phyloP scores from a whole-genome alignment of 2,113 vertebrate species.

The Melanerpes formicivorus region DNA sequence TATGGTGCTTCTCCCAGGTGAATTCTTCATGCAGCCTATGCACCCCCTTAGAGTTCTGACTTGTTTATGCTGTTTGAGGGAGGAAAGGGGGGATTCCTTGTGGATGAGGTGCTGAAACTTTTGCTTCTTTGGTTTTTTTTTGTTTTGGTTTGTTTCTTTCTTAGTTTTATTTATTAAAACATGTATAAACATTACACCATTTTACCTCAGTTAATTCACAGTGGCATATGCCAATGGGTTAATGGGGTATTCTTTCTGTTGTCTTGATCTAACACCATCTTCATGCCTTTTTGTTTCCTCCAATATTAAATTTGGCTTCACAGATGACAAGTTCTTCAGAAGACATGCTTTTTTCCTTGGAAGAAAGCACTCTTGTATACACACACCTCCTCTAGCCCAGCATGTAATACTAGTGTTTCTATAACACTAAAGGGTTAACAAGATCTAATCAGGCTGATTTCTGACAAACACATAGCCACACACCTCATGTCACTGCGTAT shows the following conservation, averaged over 20 bases:
- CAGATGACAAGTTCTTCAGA: not conserved
- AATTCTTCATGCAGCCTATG: not conserved
- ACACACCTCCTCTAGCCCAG: fast-evolving
- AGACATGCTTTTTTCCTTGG: not conserved
- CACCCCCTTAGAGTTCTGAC: not conserved
- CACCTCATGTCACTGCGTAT: not conserved
- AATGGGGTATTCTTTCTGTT: not conserved
- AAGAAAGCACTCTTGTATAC: not conserved
- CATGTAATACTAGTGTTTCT: not conserved
- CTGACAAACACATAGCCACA: not conserved
- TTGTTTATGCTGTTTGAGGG: not conserved
- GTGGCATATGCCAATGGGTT: not conserved
- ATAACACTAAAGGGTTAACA: not conserved
- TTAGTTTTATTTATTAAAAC: not conserved
- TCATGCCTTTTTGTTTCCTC: not conserved
- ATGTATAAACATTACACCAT: not conserved
- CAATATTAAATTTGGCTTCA: not conserved
- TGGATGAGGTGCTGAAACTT: not conserved
- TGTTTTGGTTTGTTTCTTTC: no score
- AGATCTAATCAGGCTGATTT: not conserved
- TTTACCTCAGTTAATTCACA: not conserved
- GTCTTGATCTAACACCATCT: not conserved
- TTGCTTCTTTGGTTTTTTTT: not conserved
- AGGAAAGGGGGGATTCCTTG: not conserved
- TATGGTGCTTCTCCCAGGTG: not conserved